Evolutionary conservation across 2,888 invertebrate genomes (phyloP).

Genomic region (Patella depressa): DNA sequence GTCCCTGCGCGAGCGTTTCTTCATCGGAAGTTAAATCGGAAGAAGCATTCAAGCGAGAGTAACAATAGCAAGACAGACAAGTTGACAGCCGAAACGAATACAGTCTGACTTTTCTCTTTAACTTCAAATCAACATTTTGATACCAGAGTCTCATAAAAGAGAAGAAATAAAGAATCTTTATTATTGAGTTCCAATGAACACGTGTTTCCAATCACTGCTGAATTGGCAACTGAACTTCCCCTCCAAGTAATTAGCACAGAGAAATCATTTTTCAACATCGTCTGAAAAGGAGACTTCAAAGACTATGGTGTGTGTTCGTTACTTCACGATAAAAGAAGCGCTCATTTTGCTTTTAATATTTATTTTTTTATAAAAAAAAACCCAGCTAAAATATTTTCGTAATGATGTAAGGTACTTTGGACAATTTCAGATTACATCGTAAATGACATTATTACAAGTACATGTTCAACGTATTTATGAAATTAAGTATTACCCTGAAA

Average conservation of each 20-base stretch:
- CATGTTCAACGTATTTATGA: no score
- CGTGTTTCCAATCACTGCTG: constrained; percentile 3
- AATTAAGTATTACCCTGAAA: no score
- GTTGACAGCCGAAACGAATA: constrained; percentile 13
- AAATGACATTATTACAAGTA: no score
- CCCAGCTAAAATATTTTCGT: no score
- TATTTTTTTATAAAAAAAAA: no score
- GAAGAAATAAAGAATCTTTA: not conserved
- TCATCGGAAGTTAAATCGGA: constrained; percentile 24
- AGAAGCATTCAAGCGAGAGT: constrained; percentile 20
- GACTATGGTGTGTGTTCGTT: no score
- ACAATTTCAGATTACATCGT: no score
- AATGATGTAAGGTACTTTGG: no score
- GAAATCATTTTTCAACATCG: no score
- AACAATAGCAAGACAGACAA: constrained; percentile 21
- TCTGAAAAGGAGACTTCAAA: no score
- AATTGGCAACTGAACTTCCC: not conserved
- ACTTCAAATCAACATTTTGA: constrained; percentile 8
- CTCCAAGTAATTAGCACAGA: not conserved
- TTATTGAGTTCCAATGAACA: constrained; percentile 2
- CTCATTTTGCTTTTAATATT: no score
- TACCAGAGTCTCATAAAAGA: not conserved
- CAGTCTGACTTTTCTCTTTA: not conserved
- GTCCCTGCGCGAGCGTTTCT: not conserved
- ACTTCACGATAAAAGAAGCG: no score